These are phyloP conservation scores for Bombus sylvicola DNA, from an alignment of 1,140 invertebrate genomes.

Conservation along the genomic window DNA sequence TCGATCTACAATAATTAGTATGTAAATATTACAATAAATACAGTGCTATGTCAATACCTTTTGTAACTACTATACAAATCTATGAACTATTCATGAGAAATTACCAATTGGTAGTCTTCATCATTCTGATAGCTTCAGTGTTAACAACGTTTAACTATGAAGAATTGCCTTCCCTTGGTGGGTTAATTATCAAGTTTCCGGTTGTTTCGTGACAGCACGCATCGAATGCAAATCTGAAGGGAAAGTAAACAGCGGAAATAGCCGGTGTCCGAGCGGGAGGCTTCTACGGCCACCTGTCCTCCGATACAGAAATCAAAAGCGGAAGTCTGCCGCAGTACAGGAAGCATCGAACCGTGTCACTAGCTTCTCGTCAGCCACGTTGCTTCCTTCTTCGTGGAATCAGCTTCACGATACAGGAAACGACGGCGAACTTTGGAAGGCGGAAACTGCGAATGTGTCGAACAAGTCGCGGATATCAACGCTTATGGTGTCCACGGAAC, in stretches of 20 bases:
- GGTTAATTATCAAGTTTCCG: constrained; percentile 57
- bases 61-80: too few relatives aligned
- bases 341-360: constrained; percentile 62
- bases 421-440: neutral
- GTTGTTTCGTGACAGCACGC: constrained; percentile 46
- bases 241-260: constrained; percentile 75
- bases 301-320: constrained; percentile 80
- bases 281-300: constrained; percentile 75
- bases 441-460: neutral
- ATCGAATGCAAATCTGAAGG: constrained; percentile 75
- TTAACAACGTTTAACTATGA: neutral
- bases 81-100: too few relatives aligned
- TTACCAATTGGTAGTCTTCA: neutral
- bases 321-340: constrained; percentile 71
- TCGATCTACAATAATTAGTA: too few relatives aligned
- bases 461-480: constrained; percentile 10
- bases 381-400: constrained; percentile 46
- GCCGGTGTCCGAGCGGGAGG: constrained; percentile 56
- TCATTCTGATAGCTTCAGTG: neutral
- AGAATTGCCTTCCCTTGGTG: neutral
- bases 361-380: constrained; percentile 57
- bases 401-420: constrained; percentile 4
- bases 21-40: too few relatives aligned
- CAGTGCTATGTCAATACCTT: too few relatives aligned
- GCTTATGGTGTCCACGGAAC: neutral